Base-by-base conservation (phyloP, 2,797 vertebrate species). In the Bradypodion ventrale region DNA sequence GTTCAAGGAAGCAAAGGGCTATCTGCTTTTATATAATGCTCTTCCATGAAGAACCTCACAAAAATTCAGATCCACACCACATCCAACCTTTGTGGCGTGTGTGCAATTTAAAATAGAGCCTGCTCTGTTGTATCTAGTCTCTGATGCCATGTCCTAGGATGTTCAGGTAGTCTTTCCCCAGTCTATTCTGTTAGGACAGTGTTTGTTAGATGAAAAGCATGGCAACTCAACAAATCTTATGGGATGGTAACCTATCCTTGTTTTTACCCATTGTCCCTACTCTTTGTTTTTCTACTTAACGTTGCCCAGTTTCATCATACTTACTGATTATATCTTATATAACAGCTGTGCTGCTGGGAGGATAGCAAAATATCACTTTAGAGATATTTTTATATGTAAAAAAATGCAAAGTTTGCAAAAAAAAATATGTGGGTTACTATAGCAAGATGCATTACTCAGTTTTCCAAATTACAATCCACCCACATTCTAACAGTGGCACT, bases 381-480 rank as follows among this genome's bases (percentile, higher is more conserved):
- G n/a, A 81, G 59, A 82, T 56, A 62, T 32, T 13, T 27, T 62
- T 73, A 59, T 35, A 13, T 8, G n/a, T n/a, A n/a, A 25, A 73
- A 49, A 29, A 72, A 46, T 49, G 35, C 35, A 82, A 72, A 74
- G 42, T 27, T 4, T 63, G 42, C 35, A 35, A 65, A 25, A 46
- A 74, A 56, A 23, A 29, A 66, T 16, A 7, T 32, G n/a, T 9
- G n/a, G n/a, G n/a, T n/a, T n/a, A n/a, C 56, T 69, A 52, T 12
- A 42, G 46, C 70, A 76, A 83, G 35, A 49, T 52, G 63, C 40
- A 75, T 52, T 63, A 75, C 62, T 80, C 75, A 78, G 80, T 75
- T 75, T 83, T 21, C 60, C 63, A 83, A 80, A 87, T 83, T 72
- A 83, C 56, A 76, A 46, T 2, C 35, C 59, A 63, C 52, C 65